These are phyloP conservation scores for Schizothorax lantsangensis DNA, from an alignment of 2,797 vertebrate species.

Conservation along the genomic window DNA sequence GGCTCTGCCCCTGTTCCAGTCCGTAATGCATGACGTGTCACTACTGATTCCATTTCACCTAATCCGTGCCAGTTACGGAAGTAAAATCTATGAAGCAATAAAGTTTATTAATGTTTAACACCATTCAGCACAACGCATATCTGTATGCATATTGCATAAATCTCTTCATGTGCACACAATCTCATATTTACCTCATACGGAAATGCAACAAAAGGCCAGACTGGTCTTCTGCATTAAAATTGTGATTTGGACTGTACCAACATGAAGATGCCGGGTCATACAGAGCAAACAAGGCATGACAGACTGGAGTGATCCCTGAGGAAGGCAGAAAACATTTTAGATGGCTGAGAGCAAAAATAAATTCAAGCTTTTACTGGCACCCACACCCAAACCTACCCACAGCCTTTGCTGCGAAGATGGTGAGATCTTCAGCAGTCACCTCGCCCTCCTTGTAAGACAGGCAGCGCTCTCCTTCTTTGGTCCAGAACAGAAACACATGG, in stretches of 20 bases:
- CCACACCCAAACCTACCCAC: slow-evolving; percentile 77
- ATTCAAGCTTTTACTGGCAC: neutral
- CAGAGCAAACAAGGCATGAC: slow-evolving; percentile 86
- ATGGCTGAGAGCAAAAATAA: neutral
- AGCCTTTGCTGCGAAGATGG: slow-evolving; percentile 80
- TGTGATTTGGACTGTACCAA: slow-evolving; percentile 91
- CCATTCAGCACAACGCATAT: neutral
- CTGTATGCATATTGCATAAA: neutral
- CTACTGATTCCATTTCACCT: slow-evolving; percentile 75
- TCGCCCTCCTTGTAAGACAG: slow-evolving; percentile 72
- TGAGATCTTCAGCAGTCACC: slow-evolving; percentile 85
- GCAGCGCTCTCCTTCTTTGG: slow-evolving; percentile 76
- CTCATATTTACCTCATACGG: slow-evolving; percentile 87
- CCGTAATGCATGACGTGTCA: slow-evolving; percentile 75
- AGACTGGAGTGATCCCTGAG: slow-evolving; percentile 88
- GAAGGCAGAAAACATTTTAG: slow-evolving; percentile 12
- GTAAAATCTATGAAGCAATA: slow-evolving; percentile 79
- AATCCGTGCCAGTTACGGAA: slow-evolving; percentile 93
- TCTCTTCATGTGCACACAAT: neutral
- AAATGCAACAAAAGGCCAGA: slow-evolving; percentile 77
- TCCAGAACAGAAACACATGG: slow-evolving; percentile 85
- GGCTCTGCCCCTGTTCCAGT: slow-evolving; percentile 60
- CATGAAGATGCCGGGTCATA: slow-evolving; percentile 77
- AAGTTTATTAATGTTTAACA: neutral
- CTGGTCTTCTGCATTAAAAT: slow-evolving; percentile 75